Conservation (phyloP, 2,797 vertebrate species). For the Meda fulgida region DNA sequence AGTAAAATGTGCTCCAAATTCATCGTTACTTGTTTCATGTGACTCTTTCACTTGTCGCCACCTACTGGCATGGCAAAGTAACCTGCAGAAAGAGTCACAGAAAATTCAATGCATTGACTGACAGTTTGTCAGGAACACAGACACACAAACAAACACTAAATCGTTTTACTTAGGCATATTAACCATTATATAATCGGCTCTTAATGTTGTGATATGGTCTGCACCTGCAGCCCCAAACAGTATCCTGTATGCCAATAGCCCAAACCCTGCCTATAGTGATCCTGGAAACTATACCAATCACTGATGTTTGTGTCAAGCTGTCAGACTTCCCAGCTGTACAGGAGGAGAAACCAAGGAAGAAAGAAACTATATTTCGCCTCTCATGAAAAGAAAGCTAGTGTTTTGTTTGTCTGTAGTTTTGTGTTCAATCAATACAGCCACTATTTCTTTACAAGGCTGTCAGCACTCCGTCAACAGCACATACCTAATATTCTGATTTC, state of each 20-base stretch:
- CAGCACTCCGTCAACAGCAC: slow-evolving; percentile 55
- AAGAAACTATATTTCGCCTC: slow-evolving; percentile 48
- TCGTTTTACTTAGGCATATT: not conserved
- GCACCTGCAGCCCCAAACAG: not conserved
- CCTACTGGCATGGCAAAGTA: not conserved
- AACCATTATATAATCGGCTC: not conserved
- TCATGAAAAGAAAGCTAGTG: slow-evolving; percentile 50
- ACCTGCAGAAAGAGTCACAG: not conserved
- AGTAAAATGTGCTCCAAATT: not conserved
- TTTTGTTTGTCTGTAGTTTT: slow-evolving; percentile 47
- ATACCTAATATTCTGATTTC: slow-evolving; percentile 64
- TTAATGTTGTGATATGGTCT: not conserved
- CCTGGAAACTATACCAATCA: slow-evolving; percentile 61
- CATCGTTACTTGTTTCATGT: not conserved
- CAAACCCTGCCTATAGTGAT: slow-evolving; percentile 56
- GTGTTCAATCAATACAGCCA: slow-evolving; percentile 57
- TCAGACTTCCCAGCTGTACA: slow-evolving; percentile 56
- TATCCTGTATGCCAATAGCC: not conserved
- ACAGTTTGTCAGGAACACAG: not conserved
- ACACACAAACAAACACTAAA: not conserved
- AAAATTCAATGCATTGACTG: not conserved
- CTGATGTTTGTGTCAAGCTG: slow-evolving; percentile 62
- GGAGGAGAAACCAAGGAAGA: slow-evolving; percentile 47
- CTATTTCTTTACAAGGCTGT: slow-evolving; percentile 60
- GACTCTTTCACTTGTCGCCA: not conserved